Percentiles rank a stretch among this genome's conserved stretches.
Conservation (phyloP, 2,888 invertebrate genomes). For the Pilophorus perplexus region DNA sequence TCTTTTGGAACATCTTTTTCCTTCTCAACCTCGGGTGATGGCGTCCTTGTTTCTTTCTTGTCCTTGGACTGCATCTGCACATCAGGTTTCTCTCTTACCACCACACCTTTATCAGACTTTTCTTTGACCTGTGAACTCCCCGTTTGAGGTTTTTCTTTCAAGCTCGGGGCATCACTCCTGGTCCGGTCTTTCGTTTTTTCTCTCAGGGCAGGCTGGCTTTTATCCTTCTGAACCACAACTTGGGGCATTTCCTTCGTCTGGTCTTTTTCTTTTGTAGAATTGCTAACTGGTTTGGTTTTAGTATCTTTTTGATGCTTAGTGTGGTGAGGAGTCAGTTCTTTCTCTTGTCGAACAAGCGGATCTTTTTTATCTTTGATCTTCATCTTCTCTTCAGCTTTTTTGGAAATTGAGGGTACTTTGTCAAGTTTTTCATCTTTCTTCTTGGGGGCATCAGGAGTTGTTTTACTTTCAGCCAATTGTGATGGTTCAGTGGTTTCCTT, state of each 20-base stretch:
- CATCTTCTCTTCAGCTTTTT: background rate
- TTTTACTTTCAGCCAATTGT: background rate
- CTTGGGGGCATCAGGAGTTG: background rate
- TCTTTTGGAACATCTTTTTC: constrained; percentile 6
- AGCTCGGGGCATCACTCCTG: background rate
- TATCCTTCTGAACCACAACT: background rate
- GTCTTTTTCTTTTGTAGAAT: constrained; percentile 22
- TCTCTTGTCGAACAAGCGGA: background rate
- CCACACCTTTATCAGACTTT: constrained; percentile 63
- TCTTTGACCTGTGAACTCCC: constrained; percentile 59
- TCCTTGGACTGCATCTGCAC: background rate
- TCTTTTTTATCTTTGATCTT: background rate
- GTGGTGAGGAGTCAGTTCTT: background rate
- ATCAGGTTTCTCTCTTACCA: constrained; percentile 54
- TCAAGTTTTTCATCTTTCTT: background rate
- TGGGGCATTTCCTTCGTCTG: background rate
- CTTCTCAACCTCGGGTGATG: background rate
- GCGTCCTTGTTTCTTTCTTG: background rate
- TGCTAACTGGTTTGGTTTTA: background rate
- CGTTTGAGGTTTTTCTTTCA: constrained; percentile 49
- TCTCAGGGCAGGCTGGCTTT: background rate
- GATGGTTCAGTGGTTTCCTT: background rate
- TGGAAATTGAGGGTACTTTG: background rate
- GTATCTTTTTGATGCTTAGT: constrained; percentile 3
- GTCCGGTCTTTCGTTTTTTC: constrained; percentile 17